These are phyloP conservation scores for Xerus rutilus DNA, from an alignment of 2,797 vertebrate genomes.

Conservation along the genomic window DNA sequence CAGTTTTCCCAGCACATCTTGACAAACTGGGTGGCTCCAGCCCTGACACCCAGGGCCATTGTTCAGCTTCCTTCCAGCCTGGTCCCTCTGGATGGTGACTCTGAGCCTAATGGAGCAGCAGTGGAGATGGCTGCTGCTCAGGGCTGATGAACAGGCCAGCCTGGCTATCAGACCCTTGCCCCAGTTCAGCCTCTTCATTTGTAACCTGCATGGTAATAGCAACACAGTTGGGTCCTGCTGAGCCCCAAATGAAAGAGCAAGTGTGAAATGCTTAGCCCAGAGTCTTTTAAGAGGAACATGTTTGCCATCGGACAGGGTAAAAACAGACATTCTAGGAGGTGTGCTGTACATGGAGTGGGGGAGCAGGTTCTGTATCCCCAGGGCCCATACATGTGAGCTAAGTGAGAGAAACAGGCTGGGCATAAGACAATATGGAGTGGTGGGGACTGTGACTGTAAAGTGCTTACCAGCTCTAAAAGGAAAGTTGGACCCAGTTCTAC, in stretches of 20 bases:
- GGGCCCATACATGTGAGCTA: background rate
- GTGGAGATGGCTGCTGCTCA: background rate
- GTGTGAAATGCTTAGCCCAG: background rate
- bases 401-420: background rate
- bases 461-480: background rate
- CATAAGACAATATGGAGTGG: background rate
- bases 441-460: background rate
- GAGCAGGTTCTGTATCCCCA: background rate
- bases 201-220: background rate
- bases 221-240: background rate
- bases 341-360: background rate
- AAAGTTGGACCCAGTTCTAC: background rate
- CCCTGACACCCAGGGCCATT: background rate
- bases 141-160: background rate
- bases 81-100: background rate
- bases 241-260: background rate
- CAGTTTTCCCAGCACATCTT: background rate
- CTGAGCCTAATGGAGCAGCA: background rate
- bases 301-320: background rate
- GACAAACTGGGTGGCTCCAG: background rate
- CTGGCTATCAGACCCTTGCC: background rate
- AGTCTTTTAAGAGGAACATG: background rate
- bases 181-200: background rate
- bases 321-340: background rate
- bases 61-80: background rate